Percentiles rank a stretch among this genome's conserved stretches.
phyloP scores from a whole-genome alignment of 2,113 vertebrate species.

The Nesogale talazaci region DNA sequence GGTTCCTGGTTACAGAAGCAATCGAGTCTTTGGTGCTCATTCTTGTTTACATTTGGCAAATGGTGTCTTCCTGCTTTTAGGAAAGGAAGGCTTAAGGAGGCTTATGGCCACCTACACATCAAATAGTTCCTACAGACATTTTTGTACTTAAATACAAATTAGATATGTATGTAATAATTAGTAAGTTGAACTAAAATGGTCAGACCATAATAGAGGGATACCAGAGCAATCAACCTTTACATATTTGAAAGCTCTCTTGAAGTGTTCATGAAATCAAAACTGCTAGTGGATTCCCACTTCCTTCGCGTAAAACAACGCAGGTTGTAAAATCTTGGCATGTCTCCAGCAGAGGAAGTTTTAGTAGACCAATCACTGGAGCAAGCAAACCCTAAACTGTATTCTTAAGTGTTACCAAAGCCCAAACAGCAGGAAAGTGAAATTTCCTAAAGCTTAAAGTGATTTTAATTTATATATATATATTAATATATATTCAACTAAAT shows the following conservation, averaged over 20 bases:
- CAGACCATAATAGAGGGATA: conserved; percentile 12
- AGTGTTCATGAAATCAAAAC: neutral
- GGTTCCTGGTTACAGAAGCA: neutral
- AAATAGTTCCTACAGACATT: conserved; percentile 40
- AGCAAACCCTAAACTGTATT: neutral
- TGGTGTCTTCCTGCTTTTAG: conserved; percentile 56
- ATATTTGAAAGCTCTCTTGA: conserved; percentile 25
- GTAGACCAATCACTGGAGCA: neutral
- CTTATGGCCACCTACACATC: conserved; percentile 56
- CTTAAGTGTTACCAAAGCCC: neutral
- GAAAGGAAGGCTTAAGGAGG: conserved; percentile 37
- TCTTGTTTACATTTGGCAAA: conserved; percentile 51
- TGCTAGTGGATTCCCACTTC: neutral
- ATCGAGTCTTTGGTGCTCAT: neutral
- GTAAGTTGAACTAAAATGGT: conserved; percentile 33
- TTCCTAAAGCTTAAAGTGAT: neutral
- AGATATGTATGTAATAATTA: conserved; percentile 36
- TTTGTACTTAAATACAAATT: conserved; percentile 53
- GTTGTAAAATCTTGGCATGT: neutral
- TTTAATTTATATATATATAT: neutral
- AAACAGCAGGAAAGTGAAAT: neutral
- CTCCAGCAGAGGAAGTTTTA: neutral
- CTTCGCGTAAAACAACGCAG: neutral
- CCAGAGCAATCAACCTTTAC: neutral
- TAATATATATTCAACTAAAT: neutral